A percentile compares a stretch with the other conserved stretches of the same genome.
Evolutionary conservation across 2,888 invertebrate species (phyloP).

Genomic region (Calameuta pallipes): DNA sequence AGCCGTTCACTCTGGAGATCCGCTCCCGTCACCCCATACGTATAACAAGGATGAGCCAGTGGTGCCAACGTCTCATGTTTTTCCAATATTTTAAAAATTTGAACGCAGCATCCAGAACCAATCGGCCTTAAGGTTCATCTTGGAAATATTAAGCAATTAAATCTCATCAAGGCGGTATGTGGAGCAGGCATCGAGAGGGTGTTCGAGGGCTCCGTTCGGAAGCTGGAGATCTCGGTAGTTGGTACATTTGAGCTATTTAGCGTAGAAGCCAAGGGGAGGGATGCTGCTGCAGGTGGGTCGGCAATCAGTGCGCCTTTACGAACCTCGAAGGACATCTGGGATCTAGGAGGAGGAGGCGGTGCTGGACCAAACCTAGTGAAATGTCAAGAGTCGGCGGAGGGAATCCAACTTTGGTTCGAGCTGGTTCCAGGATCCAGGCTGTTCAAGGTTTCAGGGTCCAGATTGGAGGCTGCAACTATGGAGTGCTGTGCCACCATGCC

Average conservation of each 20-base stretch:
- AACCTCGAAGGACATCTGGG: slow-evolving; percentile 51
- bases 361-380: slow-evolving; percentile 37
- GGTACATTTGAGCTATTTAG: too few relatives aligned
- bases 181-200: background rate
- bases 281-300: slow-evolving; percentile 22
- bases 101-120: too few relatives aligned
- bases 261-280: background rate
- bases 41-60: too few relatives aligned
- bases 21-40: too few relatives aligned
- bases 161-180: slow-evolving; percentile 30
- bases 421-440: slow-evolving; percentile 18
- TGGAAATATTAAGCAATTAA: slow-evolving; percentile 19
- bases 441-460: slow-evolving; percentile 26
- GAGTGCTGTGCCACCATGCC: background rate
- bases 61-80: too few relatives aligned
- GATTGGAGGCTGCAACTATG: slow-evolving; percentile 46
- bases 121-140: too few relatives aligned
- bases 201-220: background rate
- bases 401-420: slow-evolving; percentile 28
- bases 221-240: too few relatives aligned
- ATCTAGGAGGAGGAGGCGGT: slow-evolving; percentile 27
- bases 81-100: too few relatives aligned
- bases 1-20: too few relatives aligned
- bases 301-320: slow-evolving; percentile 51
- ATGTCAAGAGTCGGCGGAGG: slow-evolving; percentile 52